A percentile compares a stretch with the other conserved stretches of the same genome.
Evolutionary conservation across 2,113 vertebrate species (phyloP).

Genomic region (Indicator indicator): DNA sequence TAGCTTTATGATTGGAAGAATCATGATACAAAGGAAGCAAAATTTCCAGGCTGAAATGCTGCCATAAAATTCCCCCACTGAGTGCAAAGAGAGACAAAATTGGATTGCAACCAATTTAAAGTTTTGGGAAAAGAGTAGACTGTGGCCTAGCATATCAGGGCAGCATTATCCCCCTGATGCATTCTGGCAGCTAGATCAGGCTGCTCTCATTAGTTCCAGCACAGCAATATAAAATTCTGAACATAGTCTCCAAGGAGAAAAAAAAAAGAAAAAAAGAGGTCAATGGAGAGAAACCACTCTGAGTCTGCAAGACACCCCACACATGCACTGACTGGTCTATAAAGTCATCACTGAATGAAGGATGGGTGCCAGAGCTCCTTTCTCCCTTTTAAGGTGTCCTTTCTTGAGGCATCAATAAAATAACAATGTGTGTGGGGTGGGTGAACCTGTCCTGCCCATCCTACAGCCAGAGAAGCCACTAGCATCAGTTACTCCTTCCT

Average conservation of each 20-base stretch:
- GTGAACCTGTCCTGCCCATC: neutral
- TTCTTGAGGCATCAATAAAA: neutral
- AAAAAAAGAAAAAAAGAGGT: neutral
- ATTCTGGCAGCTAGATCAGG: conserved; percentile 22
- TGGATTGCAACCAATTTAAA: conserved; percentile 49
- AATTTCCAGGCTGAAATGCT: conserved; percentile 28
- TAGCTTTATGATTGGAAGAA: conserved; percentile 44
- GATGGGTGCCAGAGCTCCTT: neutral
- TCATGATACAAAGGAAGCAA: conserved; percentile 3
- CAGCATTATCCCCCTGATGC: conserved; percentile 17
- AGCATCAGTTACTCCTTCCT: neutral
- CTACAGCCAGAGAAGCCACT: neutral
- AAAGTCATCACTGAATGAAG: neutral
- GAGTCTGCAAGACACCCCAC: neutral
- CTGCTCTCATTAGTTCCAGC: conserved; percentile 28
- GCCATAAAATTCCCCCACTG: conserved; percentile 35
- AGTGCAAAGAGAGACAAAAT: conserved; percentile 45
- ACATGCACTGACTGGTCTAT: neutral
- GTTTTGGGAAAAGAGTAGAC: conserved; percentile 13
- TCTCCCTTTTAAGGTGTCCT: neutral
- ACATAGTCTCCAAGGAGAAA: conserved; percentile 10
- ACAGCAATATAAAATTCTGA: neutral
- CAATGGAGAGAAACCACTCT: neutral
- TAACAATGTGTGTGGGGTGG: fast-evolving
- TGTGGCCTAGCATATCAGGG: neutral